Percentiles rank a stretch among this genome's conserved stretches.
Evolutionary conservation across 2,888 invertebrate species (phyloP).

Genomic region (Drosophila ustulata): DNA sequence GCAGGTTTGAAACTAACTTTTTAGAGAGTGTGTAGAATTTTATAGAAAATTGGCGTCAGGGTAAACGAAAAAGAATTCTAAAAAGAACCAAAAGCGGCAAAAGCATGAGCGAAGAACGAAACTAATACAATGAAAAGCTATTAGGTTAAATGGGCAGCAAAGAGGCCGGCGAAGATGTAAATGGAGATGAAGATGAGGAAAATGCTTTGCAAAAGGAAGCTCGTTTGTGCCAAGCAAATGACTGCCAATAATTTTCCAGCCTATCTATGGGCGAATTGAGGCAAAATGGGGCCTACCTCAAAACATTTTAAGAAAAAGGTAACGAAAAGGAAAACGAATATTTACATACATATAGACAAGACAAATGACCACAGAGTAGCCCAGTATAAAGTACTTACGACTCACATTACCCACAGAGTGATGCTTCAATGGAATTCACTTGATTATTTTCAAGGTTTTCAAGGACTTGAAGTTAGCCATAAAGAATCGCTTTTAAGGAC

Average conservation of each 20-base stretch:
- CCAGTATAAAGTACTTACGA: constrained; percentile 9
- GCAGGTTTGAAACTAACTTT: background rate
- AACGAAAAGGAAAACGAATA: constrained; percentile 30
- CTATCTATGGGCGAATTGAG: constrained; percentile 41
- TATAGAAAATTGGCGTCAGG: constrained; percentile 23
- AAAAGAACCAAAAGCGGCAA: constrained; percentile 1
- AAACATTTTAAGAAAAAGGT: constrained; percentile 32
- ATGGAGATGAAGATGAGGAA: constrained; percentile 2
- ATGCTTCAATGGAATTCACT: constrained; percentile 8
- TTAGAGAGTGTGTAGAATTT: constrained; percentile 25
- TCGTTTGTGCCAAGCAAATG: constrained; percentile 46
- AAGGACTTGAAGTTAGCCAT: background rate
- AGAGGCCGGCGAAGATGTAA: constrained; percentile 18
- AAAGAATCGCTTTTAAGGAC: background rate
- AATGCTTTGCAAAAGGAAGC: constrained; percentile 23
- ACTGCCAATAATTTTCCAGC: constrained; percentile 41
- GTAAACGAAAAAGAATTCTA: background rate
- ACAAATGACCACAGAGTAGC: constrained; percentile 21
- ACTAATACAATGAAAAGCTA: constrained; percentile 66
- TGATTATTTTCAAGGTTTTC: constrained; percentile 7
- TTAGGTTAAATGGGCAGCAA: constrained; percentile 58
- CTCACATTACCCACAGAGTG: background rate
- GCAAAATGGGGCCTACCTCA: constrained; percentile 30
- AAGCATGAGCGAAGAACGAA: constrained; percentile 23
- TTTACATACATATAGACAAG: constrained; percentile 7